Percentiles rank a stretch among this genome's conserved stretches.
phyloP scores from a whole-genome alignment of 2,888 invertebrate genomes.

The Tethea ocularis region DNA sequence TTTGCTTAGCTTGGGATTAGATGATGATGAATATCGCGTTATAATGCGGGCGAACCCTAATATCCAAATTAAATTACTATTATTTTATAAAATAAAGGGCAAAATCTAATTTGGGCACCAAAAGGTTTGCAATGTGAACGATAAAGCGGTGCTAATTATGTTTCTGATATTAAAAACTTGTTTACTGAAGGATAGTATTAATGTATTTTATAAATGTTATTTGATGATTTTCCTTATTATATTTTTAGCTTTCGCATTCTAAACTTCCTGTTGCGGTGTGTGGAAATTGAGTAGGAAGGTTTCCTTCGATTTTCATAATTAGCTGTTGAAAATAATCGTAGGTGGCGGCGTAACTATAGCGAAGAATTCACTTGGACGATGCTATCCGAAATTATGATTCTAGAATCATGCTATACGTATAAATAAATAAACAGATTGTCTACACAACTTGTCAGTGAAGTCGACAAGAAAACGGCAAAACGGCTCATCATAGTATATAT shows the following conservation, averaged over 20 bases:
- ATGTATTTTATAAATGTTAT: not conserved
- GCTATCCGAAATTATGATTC: no score
- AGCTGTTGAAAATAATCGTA: no score
- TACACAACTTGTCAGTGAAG: no score
- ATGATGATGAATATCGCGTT: not conserved
- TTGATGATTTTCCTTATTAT: not conserved
- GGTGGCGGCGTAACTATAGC: no score
- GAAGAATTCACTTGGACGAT: no score
- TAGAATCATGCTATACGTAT: no score
- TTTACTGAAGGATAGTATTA: not conserved
- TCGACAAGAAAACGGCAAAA: no score
- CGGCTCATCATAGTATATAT: no score
- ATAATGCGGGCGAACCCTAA: not conserved
- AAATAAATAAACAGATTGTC: no score
- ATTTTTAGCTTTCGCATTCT: not conserved
- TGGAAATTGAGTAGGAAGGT: not conserved
- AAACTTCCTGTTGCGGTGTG: not conserved
- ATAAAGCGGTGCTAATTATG: not conserved
- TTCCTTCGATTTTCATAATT: not conserved
- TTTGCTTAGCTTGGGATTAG: no score
- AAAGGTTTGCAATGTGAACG: not conserved
- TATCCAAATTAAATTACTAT: not conserved
- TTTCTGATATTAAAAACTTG: not conserved
- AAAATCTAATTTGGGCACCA: not conserved
- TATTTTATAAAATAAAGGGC: not conserved